Conservation (phyloP, 2,797 vertebrate species). For the Micrastur ruficollis region DNA sequence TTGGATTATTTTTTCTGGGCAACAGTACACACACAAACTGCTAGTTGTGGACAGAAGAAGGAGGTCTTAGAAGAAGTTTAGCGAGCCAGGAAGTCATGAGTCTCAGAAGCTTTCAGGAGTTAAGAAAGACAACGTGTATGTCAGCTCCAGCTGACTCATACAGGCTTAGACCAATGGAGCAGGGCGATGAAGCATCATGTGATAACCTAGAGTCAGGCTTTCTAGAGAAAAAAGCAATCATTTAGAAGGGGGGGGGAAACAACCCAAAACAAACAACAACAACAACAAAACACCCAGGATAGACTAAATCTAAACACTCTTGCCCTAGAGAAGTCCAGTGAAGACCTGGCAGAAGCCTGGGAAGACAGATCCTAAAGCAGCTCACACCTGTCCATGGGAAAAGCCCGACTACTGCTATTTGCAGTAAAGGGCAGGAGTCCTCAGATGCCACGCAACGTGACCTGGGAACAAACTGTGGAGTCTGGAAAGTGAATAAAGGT, state of each 20-base stretch:
- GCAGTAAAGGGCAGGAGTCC: slow-evolving; percentile 18
- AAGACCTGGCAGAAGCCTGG: neutral
- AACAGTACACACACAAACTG: neutral
- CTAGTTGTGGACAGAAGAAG: neutral
- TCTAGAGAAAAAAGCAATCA: neutral
- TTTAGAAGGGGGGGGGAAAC: neutral
- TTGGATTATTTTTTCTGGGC: neutral
- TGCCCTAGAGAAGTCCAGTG: neutral
- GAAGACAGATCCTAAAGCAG: neutral
- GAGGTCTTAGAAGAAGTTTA: neutral
- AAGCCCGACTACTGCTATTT: neutral
- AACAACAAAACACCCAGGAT: neutral
- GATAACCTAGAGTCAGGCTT: neutral
- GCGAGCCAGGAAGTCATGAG: neutral
- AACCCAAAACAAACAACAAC: neutral
- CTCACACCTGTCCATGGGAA: neutral
- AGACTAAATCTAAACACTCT: neutral
- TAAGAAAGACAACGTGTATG: rapidly evolving
- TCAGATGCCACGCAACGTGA: neutral
- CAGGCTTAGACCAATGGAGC: neutral
- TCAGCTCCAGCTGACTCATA: neutral
- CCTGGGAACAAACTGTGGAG: neutral
- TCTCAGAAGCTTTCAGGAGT: neutral
- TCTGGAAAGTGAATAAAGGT: neutral
- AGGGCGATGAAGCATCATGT: neutral